Evolutionary conservation across 2,888 invertebrate species (phyloP).

Genomic region (Cerceris ruficornis): DNA sequence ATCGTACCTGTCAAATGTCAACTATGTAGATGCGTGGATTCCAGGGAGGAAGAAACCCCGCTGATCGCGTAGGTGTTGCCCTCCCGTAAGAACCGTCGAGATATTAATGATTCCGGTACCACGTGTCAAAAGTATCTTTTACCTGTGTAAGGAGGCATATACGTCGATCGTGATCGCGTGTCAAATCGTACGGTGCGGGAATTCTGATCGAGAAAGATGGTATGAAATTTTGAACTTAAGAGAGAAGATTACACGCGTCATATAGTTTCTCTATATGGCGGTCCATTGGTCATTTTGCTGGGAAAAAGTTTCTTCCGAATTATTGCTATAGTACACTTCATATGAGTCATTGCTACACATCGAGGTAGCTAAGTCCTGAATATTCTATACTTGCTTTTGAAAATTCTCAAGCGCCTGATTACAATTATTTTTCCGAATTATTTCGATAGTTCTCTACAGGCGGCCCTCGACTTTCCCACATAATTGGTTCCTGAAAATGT

Average conservation of each 20-base stretch:
- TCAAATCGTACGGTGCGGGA: constrained; percentile 34
- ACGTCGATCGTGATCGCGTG: constrained; percentile 52
- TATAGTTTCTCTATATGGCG: background rate
- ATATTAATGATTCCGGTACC: constrained; percentile 70
- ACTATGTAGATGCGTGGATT: constrained; percentile 59
- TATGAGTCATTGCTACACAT: too few relatives aligned
- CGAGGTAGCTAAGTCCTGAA: too few relatives aligned
- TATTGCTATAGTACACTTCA: too few relatives aligned
- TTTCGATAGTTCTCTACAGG: too few relatives aligned
- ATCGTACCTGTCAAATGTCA: constrained; percentile 71
- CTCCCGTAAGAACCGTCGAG: constrained; percentile 55
- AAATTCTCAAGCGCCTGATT: too few relatives aligned
- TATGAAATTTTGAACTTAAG: constrained; percentile 24
- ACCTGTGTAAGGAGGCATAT: constrained; percentile 5
- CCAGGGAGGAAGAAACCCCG: constrained; percentile 58
- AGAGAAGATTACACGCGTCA: background rate
- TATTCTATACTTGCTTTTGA: too few relatives aligned
- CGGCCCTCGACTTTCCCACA: too few relatives aligned
- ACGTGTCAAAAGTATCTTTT: constrained; percentile 50
- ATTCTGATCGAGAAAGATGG: constrained; percentile 21
- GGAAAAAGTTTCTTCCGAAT: too few relatives aligned
- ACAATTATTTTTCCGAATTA: too few relatives aligned
- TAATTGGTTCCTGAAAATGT: too few relatives aligned
- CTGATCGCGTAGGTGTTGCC: constrained; percentile 71
- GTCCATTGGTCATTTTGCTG: too few relatives aligned